A percentile compares a stretch with the other conserved stretches of the same genome.
These are phyloP conservation scores for Parapsyche elsis DNA, from an alignment of 1,140 invertebrate genomes.

Conservation along the genomic window DNA sequence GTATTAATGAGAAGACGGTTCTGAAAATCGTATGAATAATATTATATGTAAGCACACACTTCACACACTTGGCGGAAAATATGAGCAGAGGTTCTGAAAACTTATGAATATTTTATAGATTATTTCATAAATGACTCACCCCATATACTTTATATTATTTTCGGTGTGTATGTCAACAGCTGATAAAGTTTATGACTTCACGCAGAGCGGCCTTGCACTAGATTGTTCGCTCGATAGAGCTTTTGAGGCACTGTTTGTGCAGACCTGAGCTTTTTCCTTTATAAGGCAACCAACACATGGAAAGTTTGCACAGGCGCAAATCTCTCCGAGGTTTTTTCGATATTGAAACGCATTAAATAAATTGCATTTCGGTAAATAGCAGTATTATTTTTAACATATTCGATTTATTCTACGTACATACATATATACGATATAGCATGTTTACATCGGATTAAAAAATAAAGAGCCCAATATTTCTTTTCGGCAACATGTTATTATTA, in stretches of 20 bases:
- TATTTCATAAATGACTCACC: neutral
- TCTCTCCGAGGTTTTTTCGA: neutral
- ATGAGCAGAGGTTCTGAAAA: neutral
- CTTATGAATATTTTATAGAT: neutral
- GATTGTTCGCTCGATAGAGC: slow-evolving; percentile 30
- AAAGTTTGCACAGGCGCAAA: slow-evolving; percentile 37
- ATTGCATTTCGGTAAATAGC: neutral
- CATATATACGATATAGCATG: neutral
- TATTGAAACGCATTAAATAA: too few relatives aligned
- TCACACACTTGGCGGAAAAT: too few relatives aligned
- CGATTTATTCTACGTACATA: neutral
- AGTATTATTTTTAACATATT: neutral
- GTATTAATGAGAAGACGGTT: neutral
- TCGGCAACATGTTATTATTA: neutral
- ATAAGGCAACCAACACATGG: slow-evolving; percentile 11
- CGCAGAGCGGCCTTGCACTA: neutral
- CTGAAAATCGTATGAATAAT: neutral
- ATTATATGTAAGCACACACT: too few relatives aligned
- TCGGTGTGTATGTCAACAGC: neutral
- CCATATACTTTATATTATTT: slow-evolving; percentile 16
- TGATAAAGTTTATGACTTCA: slow-evolving; percentile 4
- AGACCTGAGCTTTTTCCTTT: slow-evolving; percentile 3
- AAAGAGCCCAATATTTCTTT: neutral
- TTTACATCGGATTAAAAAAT: neutral
- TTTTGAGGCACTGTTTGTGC: slow-evolving; percentile 14